A percentile compares a stretch with the other conserved stretches of the same genome.
Conservation (phyloP, 2,888 invertebrate genomes). For the Ernsta delagoae region DNA sequence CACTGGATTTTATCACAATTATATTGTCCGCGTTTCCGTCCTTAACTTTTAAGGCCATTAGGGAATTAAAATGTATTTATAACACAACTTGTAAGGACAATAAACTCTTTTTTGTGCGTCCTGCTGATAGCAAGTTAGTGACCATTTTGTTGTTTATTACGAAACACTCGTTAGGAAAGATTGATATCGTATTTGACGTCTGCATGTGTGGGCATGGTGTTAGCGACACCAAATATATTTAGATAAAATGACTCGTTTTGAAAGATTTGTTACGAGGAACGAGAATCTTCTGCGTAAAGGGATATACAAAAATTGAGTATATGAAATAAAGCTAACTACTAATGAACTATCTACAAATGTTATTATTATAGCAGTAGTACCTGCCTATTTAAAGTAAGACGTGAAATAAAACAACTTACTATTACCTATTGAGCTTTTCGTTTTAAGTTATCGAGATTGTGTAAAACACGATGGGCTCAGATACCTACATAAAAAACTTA, state of each 20-base stretch:
- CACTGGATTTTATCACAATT: no score
- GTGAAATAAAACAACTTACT: no score
- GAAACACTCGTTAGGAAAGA: constrained; percentile 11
- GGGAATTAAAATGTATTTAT: constrained; percentile 50
- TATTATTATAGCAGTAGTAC: no score
- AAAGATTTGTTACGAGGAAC: not conserved
- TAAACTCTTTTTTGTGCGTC: constrained; percentile 45
- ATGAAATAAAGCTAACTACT: no score
- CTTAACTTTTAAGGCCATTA: constrained; percentile 62
- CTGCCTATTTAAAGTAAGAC: no score
- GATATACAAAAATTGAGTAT: no score
- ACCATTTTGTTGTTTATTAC: constrained; percentile 3
- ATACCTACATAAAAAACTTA: no score
- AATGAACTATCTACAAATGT: no score
- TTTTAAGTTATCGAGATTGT: no score
- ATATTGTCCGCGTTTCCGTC: constrained; percentile 70
- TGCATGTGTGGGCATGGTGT: constrained; percentile 12
- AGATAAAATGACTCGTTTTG: not conserved
- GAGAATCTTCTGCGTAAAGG: not conserved
- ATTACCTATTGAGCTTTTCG: no score
- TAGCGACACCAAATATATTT: not conserved
- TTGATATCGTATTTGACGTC: constrained; percentile 3
- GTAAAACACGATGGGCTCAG: no score
- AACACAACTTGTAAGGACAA: constrained; percentile 49
- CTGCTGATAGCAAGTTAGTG: constrained; percentile 48